These are phyloP conservation scores for Ictalurus punctatus DNA, from an alignment of 2,113 vertebrate species.

Conservation along the genomic window DNA sequence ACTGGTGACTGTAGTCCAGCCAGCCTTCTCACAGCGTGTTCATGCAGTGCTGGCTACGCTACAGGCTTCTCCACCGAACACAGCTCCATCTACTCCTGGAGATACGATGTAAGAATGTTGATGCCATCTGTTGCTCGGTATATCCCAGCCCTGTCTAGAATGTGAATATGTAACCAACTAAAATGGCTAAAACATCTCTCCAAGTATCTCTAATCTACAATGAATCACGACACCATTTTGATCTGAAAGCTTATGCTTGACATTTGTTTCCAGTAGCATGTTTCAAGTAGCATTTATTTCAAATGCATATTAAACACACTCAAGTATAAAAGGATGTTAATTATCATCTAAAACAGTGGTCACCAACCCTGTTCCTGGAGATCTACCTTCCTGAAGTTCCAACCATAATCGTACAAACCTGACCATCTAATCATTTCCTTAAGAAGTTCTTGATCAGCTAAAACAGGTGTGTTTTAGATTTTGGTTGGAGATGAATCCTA, in stretches of 20 bases:
- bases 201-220: neutral
- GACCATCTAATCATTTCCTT: no score
- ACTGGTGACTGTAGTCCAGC: slow-evolving; percentile 59
- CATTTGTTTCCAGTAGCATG: neutral
- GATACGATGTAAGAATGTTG: slow-evolving; percentile 75
- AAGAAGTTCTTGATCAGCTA: no score
- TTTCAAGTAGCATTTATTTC: no score
- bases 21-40: slow-evolving; percentile 69
- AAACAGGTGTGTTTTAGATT: no score
- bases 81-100: slow-evolving; percentile 83
- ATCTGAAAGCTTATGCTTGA: neutral
- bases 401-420: no score
- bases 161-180: neutral
- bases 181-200: neutral
- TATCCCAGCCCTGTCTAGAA: neutral
- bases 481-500: no score
- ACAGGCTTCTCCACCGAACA: slow-evolving; percentile 77
- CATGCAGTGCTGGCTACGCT: slow-evolving; percentile 71
- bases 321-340: neutral
- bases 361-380: no score
- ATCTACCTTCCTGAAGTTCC: no score
- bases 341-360: neutral
- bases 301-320: neutral
- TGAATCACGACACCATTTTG: neutral
- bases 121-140: neutral